Base-by-base conservation (phyloP, 2,113 vertebrate genomes). In the Mesembrinibis cayennensis region DNA sequence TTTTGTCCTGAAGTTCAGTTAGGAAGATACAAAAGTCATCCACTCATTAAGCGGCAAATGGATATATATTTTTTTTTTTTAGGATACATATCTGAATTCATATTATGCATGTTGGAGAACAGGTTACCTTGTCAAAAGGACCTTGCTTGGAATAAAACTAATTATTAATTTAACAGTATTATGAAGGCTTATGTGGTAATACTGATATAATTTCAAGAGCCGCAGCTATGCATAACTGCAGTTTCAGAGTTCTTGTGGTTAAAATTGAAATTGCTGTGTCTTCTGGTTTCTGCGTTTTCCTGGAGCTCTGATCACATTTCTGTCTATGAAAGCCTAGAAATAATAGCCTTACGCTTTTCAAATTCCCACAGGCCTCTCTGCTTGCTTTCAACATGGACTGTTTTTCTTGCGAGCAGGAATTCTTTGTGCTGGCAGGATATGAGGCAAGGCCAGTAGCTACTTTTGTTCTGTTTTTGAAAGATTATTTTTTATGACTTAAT, bases 331-430 rank as follows among this genome's bases (percentile, higher is more conserved):
- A 96, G 52, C 62, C 73, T 85, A 91, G 89, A 84, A 97, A 95
- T 96, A 97, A 95, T 94, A 96, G 52, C 50, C 82, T 93, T 80
- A 96, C 69, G 94, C 80, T 94, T 97, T 85, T 66, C 38, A 90
- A 89, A 94, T 90, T 98, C 98, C 95, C 92, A 59, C 42, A 94
- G 95, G 94, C 79, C 93, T 93, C 97, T 95, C 94, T 97, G 38
- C 76, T 62, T 95, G 81, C 84, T 90, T 95, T 85, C 93, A 89
- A 62, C 55, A 72, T 50, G 74, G 90, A 96, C 95, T 95, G 77
- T 86, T 96, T 89, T 95, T 90, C 81, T 85, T 97, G 67, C 6
- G 16, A 55, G 84, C 38, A 77, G 78, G 87, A 95, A 86, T 89
- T 90, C 73, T 93, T 91, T 81, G 56, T 0, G 0, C 89, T 69